Evolutionary conservation across 2,113 vertebrate genomes (phyloP).

Genomic region (Marmota monax): DNA sequence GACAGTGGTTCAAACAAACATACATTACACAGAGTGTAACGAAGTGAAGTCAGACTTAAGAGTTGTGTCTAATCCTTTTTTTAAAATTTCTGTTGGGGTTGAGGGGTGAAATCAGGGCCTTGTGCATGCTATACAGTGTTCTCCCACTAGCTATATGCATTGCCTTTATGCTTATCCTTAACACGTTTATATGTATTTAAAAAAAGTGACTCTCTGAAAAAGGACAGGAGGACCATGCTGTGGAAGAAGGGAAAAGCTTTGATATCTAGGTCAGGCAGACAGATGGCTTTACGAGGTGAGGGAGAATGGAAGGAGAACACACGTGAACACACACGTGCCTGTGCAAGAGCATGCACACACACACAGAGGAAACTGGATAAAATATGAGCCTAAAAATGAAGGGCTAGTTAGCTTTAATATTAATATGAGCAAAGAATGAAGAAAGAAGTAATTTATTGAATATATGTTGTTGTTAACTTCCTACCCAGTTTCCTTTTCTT

Average conservation of each 20-base stretch:
- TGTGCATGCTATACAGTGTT: not conserved
- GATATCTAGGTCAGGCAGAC: conserved; percentile 70
- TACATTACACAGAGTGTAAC: not conserved
- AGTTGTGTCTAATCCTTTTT: not conserved
- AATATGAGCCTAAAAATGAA: not conserved
- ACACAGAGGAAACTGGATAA: not conserved
- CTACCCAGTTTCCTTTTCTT: not conserved
- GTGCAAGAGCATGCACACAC: not conserved
- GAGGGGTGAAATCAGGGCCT: not conserved
- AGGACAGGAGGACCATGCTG: not conserved
- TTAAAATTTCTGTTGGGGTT: not conserved
- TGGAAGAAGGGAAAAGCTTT: conserved; percentile 2
- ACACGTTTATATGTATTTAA: not conserved
- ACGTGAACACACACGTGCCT: not conserved
- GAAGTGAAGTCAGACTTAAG: not conserved
- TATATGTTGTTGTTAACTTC: not conserved
- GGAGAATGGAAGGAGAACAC: not conserved
- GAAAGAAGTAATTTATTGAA: not conserved
- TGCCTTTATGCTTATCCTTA: not conserved
- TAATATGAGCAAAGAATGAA: not conserved
- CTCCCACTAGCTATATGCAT: too few species aligned
- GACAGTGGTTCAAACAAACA: not conserved
- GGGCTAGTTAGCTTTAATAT: not conserved
- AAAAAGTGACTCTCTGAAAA: not conserved
- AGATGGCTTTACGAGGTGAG: conserved; percentile 46